phyloP scores from a whole-genome alignment of 2,888 invertebrate species.

The Drosophila acutilabella region DNA sequence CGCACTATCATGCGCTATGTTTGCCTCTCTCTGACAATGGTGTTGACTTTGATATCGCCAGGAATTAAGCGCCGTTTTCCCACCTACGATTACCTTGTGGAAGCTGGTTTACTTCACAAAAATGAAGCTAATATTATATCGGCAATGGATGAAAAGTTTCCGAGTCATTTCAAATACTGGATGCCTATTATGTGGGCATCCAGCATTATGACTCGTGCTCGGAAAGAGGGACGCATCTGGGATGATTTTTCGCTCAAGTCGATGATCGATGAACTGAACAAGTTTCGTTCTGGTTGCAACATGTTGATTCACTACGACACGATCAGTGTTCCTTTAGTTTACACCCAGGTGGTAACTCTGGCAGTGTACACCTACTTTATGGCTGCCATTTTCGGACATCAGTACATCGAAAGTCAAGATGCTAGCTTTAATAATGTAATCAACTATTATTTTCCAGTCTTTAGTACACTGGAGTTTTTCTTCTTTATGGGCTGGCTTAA shows the following conservation, averaged over 20 bases:
- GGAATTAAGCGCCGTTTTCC: slow-evolving; percentile 95
- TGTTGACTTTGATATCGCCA: slow-evolving; percentile 93
- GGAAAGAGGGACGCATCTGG: slow-evolving; percentile 94
- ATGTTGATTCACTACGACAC: slow-evolving; percentile 90
- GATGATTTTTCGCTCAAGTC: slow-evolving; percentile 97
- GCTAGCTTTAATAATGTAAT: slow-evolving; percentile 86
- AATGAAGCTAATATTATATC: slow-evolving; percentile 92
- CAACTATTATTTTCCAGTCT: slow-evolving; percentile 94
- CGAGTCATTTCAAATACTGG: slow-evolving; percentile 95
- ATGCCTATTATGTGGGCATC: slow-evolving; percentile 95
- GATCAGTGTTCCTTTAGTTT: slow-evolving; percentile 91
- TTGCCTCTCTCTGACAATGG: slow-evolving; percentile 93
- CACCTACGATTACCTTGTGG: slow-evolving; percentile 91
- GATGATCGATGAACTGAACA: slow-evolving; percentile 93
- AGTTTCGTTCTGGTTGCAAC: slow-evolving; percentile 91
- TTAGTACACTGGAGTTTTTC: slow-evolving; percentile 94
- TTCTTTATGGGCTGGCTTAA: slow-evolving; percentile 96
- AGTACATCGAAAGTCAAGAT: slow-evolving; percentile 89
- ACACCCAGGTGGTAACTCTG: slow-evolving; percentile 96
- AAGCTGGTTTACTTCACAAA: slow-evolving; percentile 91
- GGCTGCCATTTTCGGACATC: slow-evolving; percentile 94
- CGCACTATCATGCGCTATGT: slow-evolving; percentile 93
- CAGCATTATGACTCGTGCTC: slow-evolving; percentile 93
- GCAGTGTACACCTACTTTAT: slow-evolving; percentile 94
- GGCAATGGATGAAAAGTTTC: slow-evolving; percentile 91